Conservation (phyloP, 2,888 invertebrate genomes). For the Stenodema calcarata region DNA sequence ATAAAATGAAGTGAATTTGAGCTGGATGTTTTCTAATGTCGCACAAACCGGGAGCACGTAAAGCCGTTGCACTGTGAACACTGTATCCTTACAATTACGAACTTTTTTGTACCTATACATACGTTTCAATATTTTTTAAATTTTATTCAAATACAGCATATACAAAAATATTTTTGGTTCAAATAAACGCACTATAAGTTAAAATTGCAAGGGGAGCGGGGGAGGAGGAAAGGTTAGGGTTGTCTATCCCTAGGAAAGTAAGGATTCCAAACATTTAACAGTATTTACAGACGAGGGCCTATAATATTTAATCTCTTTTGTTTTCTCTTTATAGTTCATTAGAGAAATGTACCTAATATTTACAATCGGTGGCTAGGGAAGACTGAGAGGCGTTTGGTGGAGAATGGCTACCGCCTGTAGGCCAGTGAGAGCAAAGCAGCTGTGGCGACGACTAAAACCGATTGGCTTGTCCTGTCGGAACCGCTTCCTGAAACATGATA, state of each 20-base stretch:
- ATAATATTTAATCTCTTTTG: not conserved
- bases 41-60: not conserved
- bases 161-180: constrained; percentile 35
- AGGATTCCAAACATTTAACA: constrained; percentile 27
- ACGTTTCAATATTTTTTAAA: not conserved
- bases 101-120: not conserved
- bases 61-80: not conserved
- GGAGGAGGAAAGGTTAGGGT: not conserved
- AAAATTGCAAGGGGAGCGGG: not conserved
- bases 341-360: constrained; percentile 11
- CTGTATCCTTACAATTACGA: not conserved
- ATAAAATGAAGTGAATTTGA: not conserved
- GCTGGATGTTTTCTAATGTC: not conserved
- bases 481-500: constrained; percentile 33
- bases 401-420: constrained; percentile 38
- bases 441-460: not conserved
- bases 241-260: not conserved
- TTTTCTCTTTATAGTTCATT: constrained; percentile 1
- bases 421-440: not conserved
- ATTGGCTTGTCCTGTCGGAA: not conserved
- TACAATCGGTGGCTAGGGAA: constrained; percentile 45
- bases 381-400: constrained; percentile 30
- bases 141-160: constrained; percentile 15
- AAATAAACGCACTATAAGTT: constrained; percentile 5
- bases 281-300: constrained; percentile 11